These are phyloP conservation scores for Hypomesus transpacificus DNA, from an alignment of 2,113 vertebrate genomes.

Conservation along the genomic window DNA sequence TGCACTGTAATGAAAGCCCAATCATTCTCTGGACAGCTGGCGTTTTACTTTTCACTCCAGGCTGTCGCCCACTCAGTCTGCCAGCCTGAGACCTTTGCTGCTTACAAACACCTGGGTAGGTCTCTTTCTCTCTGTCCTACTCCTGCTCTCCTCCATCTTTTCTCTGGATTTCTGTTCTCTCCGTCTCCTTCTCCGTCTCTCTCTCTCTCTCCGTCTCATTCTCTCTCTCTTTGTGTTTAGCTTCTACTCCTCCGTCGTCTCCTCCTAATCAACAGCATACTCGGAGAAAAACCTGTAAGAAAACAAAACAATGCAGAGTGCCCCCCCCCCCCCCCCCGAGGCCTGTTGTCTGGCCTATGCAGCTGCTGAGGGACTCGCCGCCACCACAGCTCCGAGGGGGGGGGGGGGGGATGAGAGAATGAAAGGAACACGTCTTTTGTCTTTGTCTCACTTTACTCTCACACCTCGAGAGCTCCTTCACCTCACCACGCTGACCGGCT, in stretches of 20 bases:
- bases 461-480: conserved; percentile 51
- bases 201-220: conserved; percentile 21
- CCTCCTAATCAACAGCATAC: conserved; percentile 58
- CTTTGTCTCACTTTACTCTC: conserved; percentile 36
- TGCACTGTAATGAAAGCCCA: conserved; percentile 52
- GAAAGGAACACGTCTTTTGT: conserved; percentile 49
- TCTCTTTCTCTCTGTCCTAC: neutral
- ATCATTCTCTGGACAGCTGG: conserved; percentile 50
- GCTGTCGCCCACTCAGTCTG: conserved; percentile 46
- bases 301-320: conserved; percentile 61
- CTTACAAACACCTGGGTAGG: conserved; percentile 5
- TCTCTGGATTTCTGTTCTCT: neutral
- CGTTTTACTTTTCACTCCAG: conserved; percentile 62
- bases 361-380: conserved; percentile 34
- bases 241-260: conserved; percentile 24
- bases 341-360: conserved; percentile 56
- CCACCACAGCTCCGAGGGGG: neutral
- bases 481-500: conserved; percentile 52
- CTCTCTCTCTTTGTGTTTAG: conserved; percentile 53
- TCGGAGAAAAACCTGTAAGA: conserved; percentile 53
- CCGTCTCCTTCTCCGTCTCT: conserved; percentile 9
- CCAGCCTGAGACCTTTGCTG: conserved; percentile 43
- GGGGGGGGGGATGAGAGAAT: conserved; percentile 51
- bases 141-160: neutral
- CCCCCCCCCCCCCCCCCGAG: conserved; percentile 41